Percentiles rank a stretch among this genome's conserved stretches.
These are phyloP conservation scores for Zapus hudsonius DNA, from an alignment of 2,113 vertebrate genomes.

Conservation along the genomic window DNA sequence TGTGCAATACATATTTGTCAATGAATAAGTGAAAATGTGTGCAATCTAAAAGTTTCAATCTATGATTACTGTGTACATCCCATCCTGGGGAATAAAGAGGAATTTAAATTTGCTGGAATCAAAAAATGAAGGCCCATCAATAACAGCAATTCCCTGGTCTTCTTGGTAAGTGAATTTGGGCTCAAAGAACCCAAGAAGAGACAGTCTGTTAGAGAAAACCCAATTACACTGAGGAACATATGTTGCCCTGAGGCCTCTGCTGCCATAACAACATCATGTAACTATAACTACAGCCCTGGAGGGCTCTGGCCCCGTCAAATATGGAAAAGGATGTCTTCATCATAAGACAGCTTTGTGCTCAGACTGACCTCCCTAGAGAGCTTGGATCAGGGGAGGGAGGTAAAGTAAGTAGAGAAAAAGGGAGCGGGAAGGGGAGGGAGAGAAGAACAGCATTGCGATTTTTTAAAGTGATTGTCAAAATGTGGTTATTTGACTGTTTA, in stretches of 20 bases:
- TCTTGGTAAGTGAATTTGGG: conserved; percentile 69
- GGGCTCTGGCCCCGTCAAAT: conserved; percentile 69
- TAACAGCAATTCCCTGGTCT: conserved; percentile 59
- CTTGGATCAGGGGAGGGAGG: conserved; percentile 48
- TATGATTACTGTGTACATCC: background rate
- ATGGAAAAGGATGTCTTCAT: conserved; percentile 76
- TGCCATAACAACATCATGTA: conserved; percentile 77
- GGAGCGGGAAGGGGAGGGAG: background rate
- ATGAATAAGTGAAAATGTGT: conserved; percentile 42
- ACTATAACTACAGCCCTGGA: conserved; percentile 76
- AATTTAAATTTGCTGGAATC: conserved; percentile 57
- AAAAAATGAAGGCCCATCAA: conserved; percentile 42
- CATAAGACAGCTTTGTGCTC: conserved; percentile 60
- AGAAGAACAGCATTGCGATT: conserved; percentile 42
- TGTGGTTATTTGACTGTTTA: conserved; percentile 74
- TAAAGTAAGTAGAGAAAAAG: conserved; percentile 7
- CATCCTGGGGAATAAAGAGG: conserved; percentile 4
- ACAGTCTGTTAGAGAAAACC: conserved; percentile 72
- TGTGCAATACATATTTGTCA: conserved; percentile 43
- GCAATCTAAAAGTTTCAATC: conserved; percentile 12
- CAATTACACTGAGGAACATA: conserved; percentile 73
- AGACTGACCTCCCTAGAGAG: conserved; percentile 58
- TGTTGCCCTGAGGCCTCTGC: conserved; percentile 76
- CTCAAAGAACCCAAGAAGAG: conserved; percentile 56
- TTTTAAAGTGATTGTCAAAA: conserved; percentile 67